phyloP scores from a whole-genome alignment of 30 jellyfish, hydroid and myxozoan species.

The Turritopsis dohrnii region DNA sequence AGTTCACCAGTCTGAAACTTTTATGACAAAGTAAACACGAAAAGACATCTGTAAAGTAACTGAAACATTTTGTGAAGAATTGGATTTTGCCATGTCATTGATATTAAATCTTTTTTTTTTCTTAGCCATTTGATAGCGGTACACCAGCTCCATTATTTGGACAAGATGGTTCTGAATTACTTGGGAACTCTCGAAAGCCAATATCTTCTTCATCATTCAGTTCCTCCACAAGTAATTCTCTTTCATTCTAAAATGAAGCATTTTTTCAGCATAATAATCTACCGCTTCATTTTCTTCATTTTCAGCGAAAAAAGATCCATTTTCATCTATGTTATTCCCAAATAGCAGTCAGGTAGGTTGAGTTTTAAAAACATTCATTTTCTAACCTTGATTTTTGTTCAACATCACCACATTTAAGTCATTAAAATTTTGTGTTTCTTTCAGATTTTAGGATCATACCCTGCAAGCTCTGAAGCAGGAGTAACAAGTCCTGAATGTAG shows the following conservation, averaged over 20 bases:
- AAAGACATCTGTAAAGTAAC: too few relatives aligned
- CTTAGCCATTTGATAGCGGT: conserved; percentile 74
- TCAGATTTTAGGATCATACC: conserved; percentile 62
- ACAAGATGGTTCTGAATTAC: conserved; percentile 76
- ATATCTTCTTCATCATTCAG: conserved; percentile 66
- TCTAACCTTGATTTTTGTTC: not conserved
- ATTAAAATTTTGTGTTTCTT: not conserved
- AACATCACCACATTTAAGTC: not conserved
- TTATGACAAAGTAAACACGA: too few relatives aligned
- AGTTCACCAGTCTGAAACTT: too few relatives aligned
- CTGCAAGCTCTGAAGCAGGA: conserved; percentile 47
- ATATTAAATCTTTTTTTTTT: too few relatives aligned
- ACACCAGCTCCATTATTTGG: conserved; percentile 57
- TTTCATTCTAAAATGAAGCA: not conserved
- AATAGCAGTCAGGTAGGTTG: conserved; percentile 62
- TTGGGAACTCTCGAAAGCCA: conserved; percentile 74
- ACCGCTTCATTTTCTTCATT: not conserved
- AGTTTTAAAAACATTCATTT: not conserved
- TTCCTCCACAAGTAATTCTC: conserved; percentile 13
- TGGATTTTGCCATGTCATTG: too few relatives aligned
- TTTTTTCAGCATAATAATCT: not conserved
- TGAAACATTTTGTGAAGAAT: too few relatives aligned
- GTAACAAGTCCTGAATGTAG: conserved; percentile 65
- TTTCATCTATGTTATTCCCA: conserved; percentile 72
- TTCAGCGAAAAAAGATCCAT: conserved; percentile 64